Evolutionary conservation across 2,888 invertebrate genomes (phyloP).

Genomic region (Andrena flavipes): DNA sequence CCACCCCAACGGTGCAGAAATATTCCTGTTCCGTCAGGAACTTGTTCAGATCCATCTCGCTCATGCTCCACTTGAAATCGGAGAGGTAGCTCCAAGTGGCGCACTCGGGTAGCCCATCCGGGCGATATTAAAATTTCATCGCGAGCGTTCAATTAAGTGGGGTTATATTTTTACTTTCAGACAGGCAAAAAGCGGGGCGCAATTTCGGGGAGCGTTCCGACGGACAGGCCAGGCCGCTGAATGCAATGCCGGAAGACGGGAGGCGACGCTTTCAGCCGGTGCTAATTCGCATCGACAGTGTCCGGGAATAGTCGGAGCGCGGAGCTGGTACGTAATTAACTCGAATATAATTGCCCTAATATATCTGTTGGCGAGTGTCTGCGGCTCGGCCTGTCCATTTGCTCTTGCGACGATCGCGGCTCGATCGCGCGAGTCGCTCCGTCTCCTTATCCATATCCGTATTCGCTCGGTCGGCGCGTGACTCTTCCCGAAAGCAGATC

Average conservation of each 20-base stretch:
- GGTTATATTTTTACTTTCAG: conserved; percentile 7
- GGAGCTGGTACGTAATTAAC: conserved; percentile 50
- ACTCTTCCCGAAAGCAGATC: neutral
- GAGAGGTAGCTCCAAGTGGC: too few relatives aligned
- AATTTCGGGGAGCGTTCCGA: neutral
- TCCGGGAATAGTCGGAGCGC: conserved; percentile 41
- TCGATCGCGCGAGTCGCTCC: conserved; percentile 31
- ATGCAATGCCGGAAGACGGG: neutral
- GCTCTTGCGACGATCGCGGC: conserved; percentile 56
- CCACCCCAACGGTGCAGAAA: too few relatives aligned
- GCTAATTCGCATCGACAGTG: conserved; percentile 51
- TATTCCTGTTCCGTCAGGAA: too few relatives aligned
- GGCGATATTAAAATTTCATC: conserved; percentile 13
- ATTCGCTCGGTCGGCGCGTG: neutral
- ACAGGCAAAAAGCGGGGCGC: neutral
- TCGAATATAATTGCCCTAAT: conserved; percentile 61
- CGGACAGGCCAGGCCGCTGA: neutral
- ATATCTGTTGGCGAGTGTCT: conserved; percentile 42
- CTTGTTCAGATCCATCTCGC: too few relatives aligned
- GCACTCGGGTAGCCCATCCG: too few relatives aligned
- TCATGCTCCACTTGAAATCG: too few relatives aligned
- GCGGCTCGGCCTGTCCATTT: conserved; percentile 47
- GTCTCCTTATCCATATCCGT: neutral
- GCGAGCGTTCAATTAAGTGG: neutral
- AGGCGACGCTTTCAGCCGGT: conserved; percentile 14